Evolutionary conservation across 2,113 vertebrate species (phyloP), one percentile per base, ranked within the genome.

Genomic region (Sander lucioperca): DNA sequence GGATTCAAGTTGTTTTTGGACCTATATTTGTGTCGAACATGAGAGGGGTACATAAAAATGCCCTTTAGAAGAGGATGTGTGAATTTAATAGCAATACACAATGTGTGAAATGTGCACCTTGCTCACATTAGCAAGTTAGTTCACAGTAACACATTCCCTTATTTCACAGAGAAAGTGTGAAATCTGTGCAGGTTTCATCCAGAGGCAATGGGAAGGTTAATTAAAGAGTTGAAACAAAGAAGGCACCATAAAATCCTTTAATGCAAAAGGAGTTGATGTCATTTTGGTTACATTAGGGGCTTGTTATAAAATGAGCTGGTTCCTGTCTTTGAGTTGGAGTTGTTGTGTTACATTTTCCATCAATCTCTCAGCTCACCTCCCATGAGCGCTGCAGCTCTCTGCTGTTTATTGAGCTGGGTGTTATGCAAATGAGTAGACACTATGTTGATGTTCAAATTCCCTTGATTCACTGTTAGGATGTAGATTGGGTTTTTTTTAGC

Each of bases 381-480:
- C 83, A 79, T 77, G 63, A 83, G 79, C 63, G n/a, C 61, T 48
- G 67, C 65, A 63, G 79, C 77, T 71, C 77, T 79, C 64, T 43
- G 70, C 61, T 88, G 72, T 83, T 78, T 78, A 65, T 90, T 70
- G 58, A 85, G 64, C 77, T 1, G 50, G 56, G 36, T 81, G 72
- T 90, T 90, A 90, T 89, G 82, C 84, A 90, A 89, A 88, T 87
- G 80, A 69, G 51, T 10, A 65, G 69, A 82, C 75, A 70, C 62
- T 82, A 66, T 85, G 83, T 78, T 88, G 81, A 90, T 86, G 79
- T 79, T 69, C 65, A 80, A 50, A 80, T 75, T 74, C 56, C 65
- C 69, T 11, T 59, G 36, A 87, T 47, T 77, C 75, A 75, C 76
- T 81, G 63, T 16, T 51, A 11, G 80, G 77, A 59, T 80, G 72